Conservation (phyloP, 2,797 vertebrate species). For the Choloepus didactylus region DNA sequence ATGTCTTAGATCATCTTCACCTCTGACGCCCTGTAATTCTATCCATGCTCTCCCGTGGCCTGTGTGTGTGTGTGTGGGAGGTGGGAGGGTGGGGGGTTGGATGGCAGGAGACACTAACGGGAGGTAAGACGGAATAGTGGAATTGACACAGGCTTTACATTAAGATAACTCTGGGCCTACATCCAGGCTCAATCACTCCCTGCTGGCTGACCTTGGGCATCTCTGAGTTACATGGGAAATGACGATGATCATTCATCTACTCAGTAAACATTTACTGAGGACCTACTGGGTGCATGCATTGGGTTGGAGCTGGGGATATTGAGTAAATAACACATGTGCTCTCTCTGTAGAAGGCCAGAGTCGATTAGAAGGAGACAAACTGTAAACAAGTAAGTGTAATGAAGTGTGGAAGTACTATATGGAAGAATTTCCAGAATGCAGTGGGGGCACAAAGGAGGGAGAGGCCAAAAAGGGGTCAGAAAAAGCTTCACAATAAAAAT, state of each 20-base stretch:
- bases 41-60: background rate
- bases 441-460: background rate
- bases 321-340: background rate
- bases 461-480: background rate
- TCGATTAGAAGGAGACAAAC: background rate
- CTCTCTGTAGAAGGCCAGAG: background rate
- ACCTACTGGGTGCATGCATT: rapidly evolving
- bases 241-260: background rate
- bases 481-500: background rate
- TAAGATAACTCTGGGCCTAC: background rate
- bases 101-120: background rate
- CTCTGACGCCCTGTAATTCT: background rate
- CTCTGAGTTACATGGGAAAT: background rate
- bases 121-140: background rate
- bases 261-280: too few relatives aligned
- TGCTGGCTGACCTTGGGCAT: background rate
- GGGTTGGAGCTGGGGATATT: background rate
- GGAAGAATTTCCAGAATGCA: background rate
- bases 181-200: background rate
- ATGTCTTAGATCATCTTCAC: background rate
- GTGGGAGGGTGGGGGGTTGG: too few relatives aligned
- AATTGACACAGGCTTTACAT: background rate
- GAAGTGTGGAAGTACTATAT: background rate
- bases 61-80: background rate
- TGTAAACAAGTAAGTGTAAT: background rate